Conservation (phyloP, 2,797 vertebrate species). For the Macroramphosus scolopax region DNA sequence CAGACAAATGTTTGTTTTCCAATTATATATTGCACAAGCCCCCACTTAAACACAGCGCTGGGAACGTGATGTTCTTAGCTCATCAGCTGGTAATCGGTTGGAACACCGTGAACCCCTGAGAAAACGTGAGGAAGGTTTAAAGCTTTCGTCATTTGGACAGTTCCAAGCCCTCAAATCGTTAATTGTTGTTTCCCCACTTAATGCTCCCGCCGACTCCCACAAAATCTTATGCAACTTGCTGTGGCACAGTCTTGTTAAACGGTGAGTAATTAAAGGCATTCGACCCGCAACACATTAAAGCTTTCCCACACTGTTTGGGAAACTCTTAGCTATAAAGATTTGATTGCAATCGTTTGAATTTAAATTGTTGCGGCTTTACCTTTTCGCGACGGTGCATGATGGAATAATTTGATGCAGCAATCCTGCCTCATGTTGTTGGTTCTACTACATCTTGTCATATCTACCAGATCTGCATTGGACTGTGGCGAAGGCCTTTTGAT, state of each 20-base stretch:
- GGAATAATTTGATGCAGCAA: background rate
- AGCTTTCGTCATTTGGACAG: too few relatives aligned
- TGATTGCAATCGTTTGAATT: background rate
- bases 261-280: constrained; percentile 26
- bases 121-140: too few relatives aligned
- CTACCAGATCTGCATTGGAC: constrained; percentile 18
- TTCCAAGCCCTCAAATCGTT: too few relatives aligned
- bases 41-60: too few relatives aligned
- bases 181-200: too few relatives aligned
- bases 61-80: too few relatives aligned
- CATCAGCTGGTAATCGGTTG: too few relatives aligned
- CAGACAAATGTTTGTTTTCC: too few relatives aligned
- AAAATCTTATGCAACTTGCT: constrained; percentile 22
- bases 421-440: background rate
- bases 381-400: constrained; percentile 1
- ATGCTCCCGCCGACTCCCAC: too few relatives aligned
- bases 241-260: constrained; percentile 30
- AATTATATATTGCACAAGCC: too few relatives aligned
- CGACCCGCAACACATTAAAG: constrained; percentile 16
- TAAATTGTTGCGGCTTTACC: background rate
- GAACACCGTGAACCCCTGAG: too few relatives aligned
- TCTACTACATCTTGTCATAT: constrained; percentile 15
- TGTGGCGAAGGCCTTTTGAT: constrained; percentile 26
- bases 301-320: constrained; percentile 19
- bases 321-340: constrained; percentile 6